phyloP scores from a whole-genome alignment of 2,113 vertebrate species.

The pig (Sus scrofa) region T2T-Sscrofa CM000828.6:76325501-76326000 shows the following conservation, averaged over 20 bases:
- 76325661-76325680: conserved; percentile 49
- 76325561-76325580: conserved; percentile 43
- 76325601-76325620: conserved; percentile 42
- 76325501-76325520: conserved; percentile 65
- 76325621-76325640: conserved; percentile 77
- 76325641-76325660: neutral
- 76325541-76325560: neutral
- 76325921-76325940: rapidly evolving
- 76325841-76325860: neutral
- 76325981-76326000: neutral
- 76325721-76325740: neutral
- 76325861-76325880: rapidly evolving
- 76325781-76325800: neutral
- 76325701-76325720: neutral
- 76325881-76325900: rapidly evolving
- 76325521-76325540: conserved; percentile 66
- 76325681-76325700: conserved; percentile 51
- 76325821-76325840: neutral
- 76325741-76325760: rapidly evolving
- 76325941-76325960: rapidly evolving
- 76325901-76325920: no score
- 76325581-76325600: conserved; percentile 66
- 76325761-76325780: no score
- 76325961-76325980: neutral
- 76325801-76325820: rapidly evolving